Conservation (phyloP, 2,888 invertebrate genomes). For the Caenorhabditis angaria region DNA sequence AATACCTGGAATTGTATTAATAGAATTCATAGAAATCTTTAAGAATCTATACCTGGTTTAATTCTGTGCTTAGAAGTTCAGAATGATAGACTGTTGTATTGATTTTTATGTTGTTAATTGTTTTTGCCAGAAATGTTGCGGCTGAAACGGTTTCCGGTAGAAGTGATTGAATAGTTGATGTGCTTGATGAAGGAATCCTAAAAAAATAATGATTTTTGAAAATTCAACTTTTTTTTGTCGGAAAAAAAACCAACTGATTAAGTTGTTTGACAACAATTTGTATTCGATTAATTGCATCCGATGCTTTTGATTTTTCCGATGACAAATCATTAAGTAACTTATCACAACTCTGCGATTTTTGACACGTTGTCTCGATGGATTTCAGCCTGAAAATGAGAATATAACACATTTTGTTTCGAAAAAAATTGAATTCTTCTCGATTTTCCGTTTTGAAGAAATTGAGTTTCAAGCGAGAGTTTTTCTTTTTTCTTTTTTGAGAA, state of each 20-base stretch:
- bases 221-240: neutral
- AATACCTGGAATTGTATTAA: constrained; percentile 22
- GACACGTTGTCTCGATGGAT: constrained; percentile 18
- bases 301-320: constrained; percentile 20
- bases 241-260: constrained; percentile 19
- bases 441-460: no score
- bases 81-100: constrained; percentile 30
- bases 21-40: neutral
- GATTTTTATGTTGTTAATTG: constrained; percentile 16
- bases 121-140: constrained; percentile 8
- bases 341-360: constrained; percentile 9
- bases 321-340: neutral
- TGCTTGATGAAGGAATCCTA: constrained; percentile 23
- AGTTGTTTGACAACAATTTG: constrained; percentile 23
- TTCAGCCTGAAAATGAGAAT: constrained; percentile 28
- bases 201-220: neutral
- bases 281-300: constrained; percentile 23
- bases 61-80: constrained; percentile 25
- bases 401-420: no score
- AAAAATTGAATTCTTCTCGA: no score
- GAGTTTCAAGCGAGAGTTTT: no score
- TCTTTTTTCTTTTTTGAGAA: no score
- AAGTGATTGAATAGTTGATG: constrained; percentile 8
- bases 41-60: constrained; percentile 17
- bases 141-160: constrained; percentile 28